Evolutionary conservation across 1,140 invertebrate species (phyloP), one percentile per base, ranked within the genome.

Genomic region (Anoplophora glabripennis): DNA sequence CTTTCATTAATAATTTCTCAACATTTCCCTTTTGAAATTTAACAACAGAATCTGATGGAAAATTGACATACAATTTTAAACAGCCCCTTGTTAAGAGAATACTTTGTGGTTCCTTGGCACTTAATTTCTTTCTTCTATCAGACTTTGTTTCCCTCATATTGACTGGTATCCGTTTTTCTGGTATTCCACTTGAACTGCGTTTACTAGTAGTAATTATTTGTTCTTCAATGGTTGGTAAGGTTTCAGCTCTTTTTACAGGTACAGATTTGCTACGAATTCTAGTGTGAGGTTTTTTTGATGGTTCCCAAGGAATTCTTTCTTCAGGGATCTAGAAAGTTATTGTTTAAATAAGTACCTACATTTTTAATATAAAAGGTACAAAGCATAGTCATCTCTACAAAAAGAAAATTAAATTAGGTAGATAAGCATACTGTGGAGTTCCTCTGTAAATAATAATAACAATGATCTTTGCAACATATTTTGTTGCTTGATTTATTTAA

Each of bases 261-360:
- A 68, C 64, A 8, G 66, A 69, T 55, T 62, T 68, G 40, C 63
- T 65, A 8, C 64, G 49, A 34, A 36, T 57, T 57, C 53, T 42
- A 9, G 59, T 53, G n/a, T 64, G 35, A 36, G 64, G 46, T 10
- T 45, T 61, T 33, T 65, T 66, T 18, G 68, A 57, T n/a, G 75
- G 72, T 37, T 77, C 75, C 77, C 78, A 79, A n/a, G 77, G 78
- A 33, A 78, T 65, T 41, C 77, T 70, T 54, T 76, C 73, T 58
- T 79, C 77, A 4, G 76, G 75, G 56, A 78, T 74, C 59, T 67
- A 44, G 59, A 64, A 47, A 21, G 21, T 28, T 5, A 5, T 28
- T 3, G 21, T 28, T 28, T 28, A 28, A 28, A 28, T 28, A 28
- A 28, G 21, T 3, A 28, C 21, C 2, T n/a, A n/a, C n/a, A 28